phyloP scores from a whole-genome alignment of 2,797 vertebrate species.

The Oreonectes daqikongensis region DNA sequence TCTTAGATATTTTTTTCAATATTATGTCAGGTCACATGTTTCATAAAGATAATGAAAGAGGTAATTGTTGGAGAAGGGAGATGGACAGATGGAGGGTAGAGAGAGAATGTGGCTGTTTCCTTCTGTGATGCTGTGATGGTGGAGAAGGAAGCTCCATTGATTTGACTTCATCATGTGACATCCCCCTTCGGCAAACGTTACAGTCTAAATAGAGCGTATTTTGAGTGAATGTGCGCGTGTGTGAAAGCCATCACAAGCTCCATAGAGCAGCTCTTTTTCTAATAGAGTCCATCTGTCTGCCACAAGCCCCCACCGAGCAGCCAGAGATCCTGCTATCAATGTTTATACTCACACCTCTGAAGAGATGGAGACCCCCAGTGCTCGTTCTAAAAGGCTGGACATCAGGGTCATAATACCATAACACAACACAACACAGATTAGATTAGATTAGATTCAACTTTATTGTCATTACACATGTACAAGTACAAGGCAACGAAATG shows the following conservation, averaged over 20 bases:
- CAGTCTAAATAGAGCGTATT: constrained; percentile 36
- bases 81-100: constrained; percentile 12
- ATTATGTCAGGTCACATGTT: constrained; percentile 4
- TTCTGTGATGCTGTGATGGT: constrained; percentile 21
- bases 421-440: background rate
- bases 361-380: constrained; percentile 49
- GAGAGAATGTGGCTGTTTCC: constrained; percentile 39
- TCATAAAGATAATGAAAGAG: background rate
- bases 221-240: constrained; percentile 2
- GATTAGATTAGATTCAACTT: too few species aligned
- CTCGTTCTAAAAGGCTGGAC: constrained; percentile 38
- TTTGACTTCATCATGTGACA: constrained; percentile 53
- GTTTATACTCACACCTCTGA: constrained; percentile 55
- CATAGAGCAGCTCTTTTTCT: constrained; percentile 49
- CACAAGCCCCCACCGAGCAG: constrained; percentile 55
- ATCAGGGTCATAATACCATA: constrained; percentile 47
- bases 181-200: constrained; percentile 44
- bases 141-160: constrained; percentile 56
- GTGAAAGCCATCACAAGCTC: constrained; percentile 47
- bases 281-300: constrained; percentile 59
- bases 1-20: background rate
- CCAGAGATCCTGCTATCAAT: constrained; percentile 54
- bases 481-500: too few species aligned
- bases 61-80: constrained; percentile 1
- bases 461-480: too few species aligned